Percentiles rank a stretch among this genome's conserved stretches.
These are phyloP conservation scores for Oxystoma pomonae DNA, from an alignment of 2,888 invertebrate genomes.

Conservation along the genomic window DNA sequence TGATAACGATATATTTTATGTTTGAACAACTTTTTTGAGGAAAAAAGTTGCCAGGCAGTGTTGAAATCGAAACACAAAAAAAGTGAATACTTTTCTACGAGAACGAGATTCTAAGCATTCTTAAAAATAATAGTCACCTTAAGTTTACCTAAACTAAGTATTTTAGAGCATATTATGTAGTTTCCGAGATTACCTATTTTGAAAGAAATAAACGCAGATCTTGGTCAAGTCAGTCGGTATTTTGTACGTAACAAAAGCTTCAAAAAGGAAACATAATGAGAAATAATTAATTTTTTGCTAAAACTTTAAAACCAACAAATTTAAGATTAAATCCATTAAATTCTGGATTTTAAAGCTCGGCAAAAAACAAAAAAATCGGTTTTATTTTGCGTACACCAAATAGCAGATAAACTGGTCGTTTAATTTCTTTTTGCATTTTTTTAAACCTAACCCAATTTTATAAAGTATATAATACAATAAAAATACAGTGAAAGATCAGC, in stretches of 20 bases:
- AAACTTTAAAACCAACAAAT: too few relatives aligned
- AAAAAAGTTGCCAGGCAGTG: slow-evolving; percentile 30
- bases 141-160: neutral
- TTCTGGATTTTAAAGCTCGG: too few relatives aligned
- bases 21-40: too few relatives aligned
- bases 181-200: neutral
- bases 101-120: neutral
- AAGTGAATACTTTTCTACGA: neutral
- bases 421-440: neutral
- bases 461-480: slow-evolving; percentile 35
- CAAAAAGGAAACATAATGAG: too few relatives aligned
- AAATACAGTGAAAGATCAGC: slow-evolving; percentile 30
- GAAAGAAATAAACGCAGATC: neutral
- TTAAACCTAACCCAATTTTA: slow-evolving; percentile 15
- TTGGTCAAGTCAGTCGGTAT: neutral
- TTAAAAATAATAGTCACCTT: neutral
- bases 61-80: slow-evolving; percentile 22
- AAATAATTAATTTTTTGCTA: too few relatives aligned
- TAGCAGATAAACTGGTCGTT: neutral
- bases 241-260: neutral
- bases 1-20: too few relatives aligned
- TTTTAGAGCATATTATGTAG: neutral
- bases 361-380: too few relatives aligned
- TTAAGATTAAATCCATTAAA: too few relatives aligned
- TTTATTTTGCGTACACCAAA: too few relatives aligned